These are phyloP conservation scores for Chrysodeixis includens DNA, from an alignment of 2,888 invertebrate genomes.

Conservation along the genomic window DNA sequence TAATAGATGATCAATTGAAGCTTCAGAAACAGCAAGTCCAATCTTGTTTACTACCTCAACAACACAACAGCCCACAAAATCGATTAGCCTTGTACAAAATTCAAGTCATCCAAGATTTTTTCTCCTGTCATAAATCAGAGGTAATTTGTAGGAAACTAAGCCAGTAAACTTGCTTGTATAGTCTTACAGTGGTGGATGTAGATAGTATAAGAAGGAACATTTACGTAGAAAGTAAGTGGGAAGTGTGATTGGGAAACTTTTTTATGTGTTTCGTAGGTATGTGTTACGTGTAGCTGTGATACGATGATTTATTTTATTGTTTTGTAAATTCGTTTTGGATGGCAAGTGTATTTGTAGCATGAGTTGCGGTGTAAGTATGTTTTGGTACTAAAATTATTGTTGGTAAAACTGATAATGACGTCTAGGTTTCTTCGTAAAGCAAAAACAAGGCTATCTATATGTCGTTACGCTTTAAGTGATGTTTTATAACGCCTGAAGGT, in stretches of 20 bases:
- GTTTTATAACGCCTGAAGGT: no score
- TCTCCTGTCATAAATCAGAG: constrained; percentile 54
- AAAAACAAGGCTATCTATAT: no score
- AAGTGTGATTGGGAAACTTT: constrained; percentile 70
- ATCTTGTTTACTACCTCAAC: constrained; percentile 14
- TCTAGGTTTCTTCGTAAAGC: no score
- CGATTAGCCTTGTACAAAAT: constrained; percentile 39
- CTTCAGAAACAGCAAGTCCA: constrained; percentile 10
- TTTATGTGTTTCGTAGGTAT: constrained; percentile 45
- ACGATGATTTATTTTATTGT: constrained; percentile 61
- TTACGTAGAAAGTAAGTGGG: constrained; percentile 42
- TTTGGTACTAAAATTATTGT: not conserved
- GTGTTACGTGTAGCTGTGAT: constrained; percentile 32
- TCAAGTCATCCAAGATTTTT: constrained; percentile 33
- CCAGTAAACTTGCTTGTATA: constrained; percentile 44
- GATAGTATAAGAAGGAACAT: constrained; percentile 47
- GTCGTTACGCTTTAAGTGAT: no score
- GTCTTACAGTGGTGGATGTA: constrained; percentile 42
- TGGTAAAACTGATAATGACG: no score
- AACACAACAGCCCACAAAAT: constrained; percentile 38
- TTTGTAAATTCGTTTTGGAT: constrained; percentile 48
- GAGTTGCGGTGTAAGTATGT: not conserved
- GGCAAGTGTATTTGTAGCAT: constrained; percentile 15
- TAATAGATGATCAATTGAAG: constrained; percentile 13
- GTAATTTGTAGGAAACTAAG: constrained; percentile 55